A percentile compares a stretch with the other conserved stretches of the same genome.
Evolutionary conservation across 2,888 invertebrate species (phyloP).

Genomic region (Drosophila flavopinicola): DNA sequence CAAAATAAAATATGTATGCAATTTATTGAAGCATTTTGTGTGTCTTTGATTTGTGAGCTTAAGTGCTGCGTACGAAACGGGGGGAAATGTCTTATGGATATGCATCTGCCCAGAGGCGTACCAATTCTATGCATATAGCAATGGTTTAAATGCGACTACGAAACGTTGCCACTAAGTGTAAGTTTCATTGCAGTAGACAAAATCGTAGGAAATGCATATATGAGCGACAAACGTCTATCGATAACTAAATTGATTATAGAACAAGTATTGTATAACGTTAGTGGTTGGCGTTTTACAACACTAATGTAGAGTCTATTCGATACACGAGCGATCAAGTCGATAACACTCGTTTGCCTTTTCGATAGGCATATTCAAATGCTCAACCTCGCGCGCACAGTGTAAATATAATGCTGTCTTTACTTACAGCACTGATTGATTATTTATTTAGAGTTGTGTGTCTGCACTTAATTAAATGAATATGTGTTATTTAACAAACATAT

Average conservation of each 20-base stretch:
- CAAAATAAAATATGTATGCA: constrained; percentile 62
- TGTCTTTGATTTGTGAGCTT: constrained; percentile 33
- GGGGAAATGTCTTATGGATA: constrained; percentile 14
- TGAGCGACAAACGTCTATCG: background rate
- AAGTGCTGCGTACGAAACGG: background rate
- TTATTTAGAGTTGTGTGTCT: background rate
- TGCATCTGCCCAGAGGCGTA: background rate
- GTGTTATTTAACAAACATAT: background rate
- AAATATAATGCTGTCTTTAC: background rate
- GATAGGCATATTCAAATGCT: background rate
- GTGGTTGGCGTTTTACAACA: constrained; percentile 7
- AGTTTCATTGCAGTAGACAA: background rate
- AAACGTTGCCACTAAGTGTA: too few species aligned
- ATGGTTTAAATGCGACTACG: background rate
- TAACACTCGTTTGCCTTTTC: constrained; percentile 8
- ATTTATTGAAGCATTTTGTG: constrained; percentile 47
- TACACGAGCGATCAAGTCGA: constrained; percentile 5
- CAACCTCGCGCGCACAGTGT: background rate
- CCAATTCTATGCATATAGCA: too few species aligned
- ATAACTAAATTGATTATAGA: background rate
- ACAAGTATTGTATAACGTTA: background rate
- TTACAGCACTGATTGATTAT: background rate
- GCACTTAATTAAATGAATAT: background rate
- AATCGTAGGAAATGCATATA: background rate
- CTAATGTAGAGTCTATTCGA: constrained; percentile 1